These are phyloP conservation scores for Drosophila pandora DNA, from an alignment of 1,140 invertebrate species.

Conservation along the genomic window DNA sequence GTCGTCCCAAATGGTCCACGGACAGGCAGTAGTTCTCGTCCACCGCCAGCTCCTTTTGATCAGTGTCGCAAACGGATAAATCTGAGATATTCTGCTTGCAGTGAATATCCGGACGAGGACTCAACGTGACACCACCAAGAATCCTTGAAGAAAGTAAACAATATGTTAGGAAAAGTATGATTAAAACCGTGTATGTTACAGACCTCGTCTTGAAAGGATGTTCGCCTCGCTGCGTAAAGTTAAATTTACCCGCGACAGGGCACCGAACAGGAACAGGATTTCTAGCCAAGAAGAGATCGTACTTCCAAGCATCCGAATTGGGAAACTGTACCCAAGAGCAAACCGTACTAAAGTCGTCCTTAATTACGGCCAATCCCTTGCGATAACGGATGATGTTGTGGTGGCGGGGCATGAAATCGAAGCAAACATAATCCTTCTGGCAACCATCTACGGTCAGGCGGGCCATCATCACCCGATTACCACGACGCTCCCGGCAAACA, in stretches of 20 bases:
- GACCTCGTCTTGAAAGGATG: constrained; percentile 92
- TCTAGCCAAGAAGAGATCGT: constrained; percentile 94
- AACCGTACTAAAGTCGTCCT: constrained; percentile 94
- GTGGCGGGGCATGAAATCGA: constrained; percentile 97
- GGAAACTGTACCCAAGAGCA: constrained; percentile 97
- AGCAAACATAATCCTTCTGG: constrained; percentile 98
- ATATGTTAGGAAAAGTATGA: not conserved
- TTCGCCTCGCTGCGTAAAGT: constrained; percentile 95
- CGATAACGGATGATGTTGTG: constrained; percentile 97
- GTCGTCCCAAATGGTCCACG: constrained; percentile 96
- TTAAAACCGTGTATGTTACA: not conserved
- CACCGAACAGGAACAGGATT: constrained; percentile 96
- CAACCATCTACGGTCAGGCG: constrained; percentile 98
- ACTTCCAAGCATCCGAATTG: constrained; percentile 93
- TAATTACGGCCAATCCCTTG: constrained; percentile 94
- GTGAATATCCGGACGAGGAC: constrained; percentile 95
- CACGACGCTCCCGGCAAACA: constrained; percentile 95
- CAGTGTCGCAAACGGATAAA: constrained; percentile 96
- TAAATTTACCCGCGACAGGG: constrained; percentile 98
- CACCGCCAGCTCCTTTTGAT: constrained; percentile 96
- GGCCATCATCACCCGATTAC: constrained; percentile 96
- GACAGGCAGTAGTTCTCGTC: constrained; percentile 98
- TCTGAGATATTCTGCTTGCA: constrained; percentile 97
- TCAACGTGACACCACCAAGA: constrained; percentile 95
- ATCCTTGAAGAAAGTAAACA: constrained; percentile 86